These are phyloP conservation scores for Oikopleura albicans DNA, from an alignment of 23 tunicate species.

Conservation along the genomic window DNA sequence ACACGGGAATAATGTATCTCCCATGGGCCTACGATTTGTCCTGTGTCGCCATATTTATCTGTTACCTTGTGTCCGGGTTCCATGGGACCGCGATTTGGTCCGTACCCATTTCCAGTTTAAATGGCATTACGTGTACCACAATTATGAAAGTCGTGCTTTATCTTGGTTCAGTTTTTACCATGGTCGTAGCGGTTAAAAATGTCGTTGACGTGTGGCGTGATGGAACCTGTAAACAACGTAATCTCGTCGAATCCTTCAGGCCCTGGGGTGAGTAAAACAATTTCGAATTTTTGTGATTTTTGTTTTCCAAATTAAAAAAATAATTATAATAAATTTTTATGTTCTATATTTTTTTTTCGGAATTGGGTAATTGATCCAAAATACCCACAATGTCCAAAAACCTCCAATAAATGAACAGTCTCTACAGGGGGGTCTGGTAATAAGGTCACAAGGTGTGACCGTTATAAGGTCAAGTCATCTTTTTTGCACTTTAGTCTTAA, in stretches of 20 bases:
- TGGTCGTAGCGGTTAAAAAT: neutral
- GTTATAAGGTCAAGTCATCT: too few relatives aligned
- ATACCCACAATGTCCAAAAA: constrained; percentile 31
- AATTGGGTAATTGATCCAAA: too few relatives aligned
- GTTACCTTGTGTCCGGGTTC: neutral
- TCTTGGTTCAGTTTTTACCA: neutral
- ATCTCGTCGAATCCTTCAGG: neutral
- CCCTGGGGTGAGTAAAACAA: constrained; percentile 13
- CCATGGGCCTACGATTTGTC: constrained; percentile 94
- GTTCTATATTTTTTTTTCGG: too few relatives aligned
- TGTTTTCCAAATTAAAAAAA: constrained; percentile 30
- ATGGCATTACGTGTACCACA: neutral
- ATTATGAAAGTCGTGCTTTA: neutral
- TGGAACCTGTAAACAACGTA: neutral
- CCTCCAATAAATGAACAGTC: constrained; percentile 32
- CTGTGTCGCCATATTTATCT: constrained; percentile 30
- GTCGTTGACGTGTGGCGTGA: neutral
- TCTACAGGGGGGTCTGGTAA: too few relatives aligned
- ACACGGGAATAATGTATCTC: constrained; percentile 67
- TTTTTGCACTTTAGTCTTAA: too few relatives aligned
- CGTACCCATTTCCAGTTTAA: neutral
- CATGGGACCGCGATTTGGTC: neutral
- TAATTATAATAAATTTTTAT: neutral
- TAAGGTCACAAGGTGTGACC: too few relatives aligned
- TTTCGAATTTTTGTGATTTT: neutral